Base-by-base conservation (phyloP, 2,888 invertebrate genomes). In the Cephus pygmeus region DNA sequence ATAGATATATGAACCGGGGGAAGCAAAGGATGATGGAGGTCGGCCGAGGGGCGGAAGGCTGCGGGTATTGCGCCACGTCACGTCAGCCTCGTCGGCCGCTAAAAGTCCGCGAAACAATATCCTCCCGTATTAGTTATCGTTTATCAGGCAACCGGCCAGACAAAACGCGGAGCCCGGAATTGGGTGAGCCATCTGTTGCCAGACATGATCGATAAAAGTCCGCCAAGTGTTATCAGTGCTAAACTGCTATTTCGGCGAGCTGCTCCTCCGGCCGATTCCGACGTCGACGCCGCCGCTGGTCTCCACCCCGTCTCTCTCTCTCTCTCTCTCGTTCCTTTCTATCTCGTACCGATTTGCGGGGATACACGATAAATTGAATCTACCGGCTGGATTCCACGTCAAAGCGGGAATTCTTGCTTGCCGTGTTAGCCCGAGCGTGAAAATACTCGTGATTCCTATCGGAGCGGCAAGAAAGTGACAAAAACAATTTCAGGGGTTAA, bases 191-290 rank as follows among this genome's bases (percentile, higher is more conserved):
- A 90, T 90, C 89, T 90, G 90, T 90, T 90, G 89, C 90, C 90
- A 90, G 87, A 90, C 90, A 90, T 90, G 90, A 90, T 90, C 90
- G 90, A 90, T 90, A 90, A 90, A 90, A 90, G 90, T 90, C 87
- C 87, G 87, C 89, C 90, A 88, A 90, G 89, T 90, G 90, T 90
- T 90, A 90, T 90, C 90, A 90, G 88, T 87, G 85, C 83, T 85
- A 84, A 85, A 85, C 85, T 85, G 82, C 82, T 83, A 83, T 84
- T 84, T 81, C 80, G 80, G 77, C 80, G 78, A 76, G 77, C 78
- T 79, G 36, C 69, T 76, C 76, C 77, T 76, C 82, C 74, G 73
- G 76, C 75, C 40, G 40, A 40, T 40, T 15, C 4, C 40, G 15
- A 40, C 15, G 40, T 56, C 40, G 40, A 56, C 40, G 40, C 23